Base-by-base conservation (phyloP, 2,113 vertebrate species). In the Pseudopipra pipra region DNA sequence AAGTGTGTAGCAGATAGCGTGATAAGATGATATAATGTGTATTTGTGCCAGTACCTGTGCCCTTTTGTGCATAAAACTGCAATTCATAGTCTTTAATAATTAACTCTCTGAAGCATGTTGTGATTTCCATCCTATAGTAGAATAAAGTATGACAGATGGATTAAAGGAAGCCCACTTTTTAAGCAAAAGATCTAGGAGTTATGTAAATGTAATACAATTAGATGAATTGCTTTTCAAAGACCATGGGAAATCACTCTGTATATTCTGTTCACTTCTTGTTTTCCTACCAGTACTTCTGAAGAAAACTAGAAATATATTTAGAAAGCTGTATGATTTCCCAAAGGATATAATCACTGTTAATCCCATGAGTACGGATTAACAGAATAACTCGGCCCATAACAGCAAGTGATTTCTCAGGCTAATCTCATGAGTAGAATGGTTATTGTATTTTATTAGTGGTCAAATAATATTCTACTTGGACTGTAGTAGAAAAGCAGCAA, bases 161-260 rank as follows among this genome's bases (percentile, higher is more conserved):
- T 90, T 89, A 93, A 96, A 86, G 87, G 74, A 30, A 66, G 22
- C 55, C 61, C 74, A 76, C 71, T 76, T 92, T 94, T 70, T 87
- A 90, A 61, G 94, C 90, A 90, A 52, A 92, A 84, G 80, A 65
- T 76, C 76, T 87, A 86, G 62, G 33, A 95, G 93, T 95, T 96
- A 95, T 77, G 89, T 90, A 97, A 96, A 91, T 93, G 90, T 89
- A 80, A 67, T 94, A 95, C 73, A 71, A 89, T 67, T 72, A 96
- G 85, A 94, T 63, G 89, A 96, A 95, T 67, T 89, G 85, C 95
- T 96, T 96, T 95, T 90, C 96, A 97, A 96, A 96, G 95, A 95
- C 89, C 97, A 90, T 97, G 97, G 97, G 97, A 98, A 98, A 97
- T 98, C 96, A 97, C 41, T 92, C 77, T 59, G 35, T 75, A 72